Conservation (phyloP, 2,888 invertebrate species). For the Iphiclides podalirius region DNA sequence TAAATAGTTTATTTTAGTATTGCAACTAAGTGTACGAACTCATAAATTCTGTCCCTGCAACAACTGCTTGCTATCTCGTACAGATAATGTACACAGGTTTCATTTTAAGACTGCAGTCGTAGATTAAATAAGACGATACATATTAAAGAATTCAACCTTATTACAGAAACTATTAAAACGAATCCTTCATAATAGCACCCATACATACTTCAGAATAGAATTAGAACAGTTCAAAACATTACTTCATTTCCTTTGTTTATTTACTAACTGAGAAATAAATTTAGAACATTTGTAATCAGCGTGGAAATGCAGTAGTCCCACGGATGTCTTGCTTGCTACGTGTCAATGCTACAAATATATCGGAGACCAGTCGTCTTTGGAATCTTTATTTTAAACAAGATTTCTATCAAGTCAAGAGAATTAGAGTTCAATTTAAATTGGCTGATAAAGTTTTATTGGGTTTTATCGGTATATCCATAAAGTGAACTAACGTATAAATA, state of each 20-base stretch:
- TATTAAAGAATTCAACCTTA: background rate
- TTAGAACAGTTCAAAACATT: conserved; percentile 7
- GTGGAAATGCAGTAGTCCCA: conserved; percentile 65
- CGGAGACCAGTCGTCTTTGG: conserved; percentile 40
- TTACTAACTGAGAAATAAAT: conserved; percentile 39
- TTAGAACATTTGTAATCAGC: conserved; percentile 62
- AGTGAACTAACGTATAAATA: conserved; percentile 52
- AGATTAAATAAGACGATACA: background rate
- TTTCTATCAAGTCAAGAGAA: background rate
- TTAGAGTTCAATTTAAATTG: conserved; percentile 23
- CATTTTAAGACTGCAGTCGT: conserved; percentile 15
- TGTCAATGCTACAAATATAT: conserved; percentile 55
- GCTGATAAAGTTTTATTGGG: conserved; percentile 48
- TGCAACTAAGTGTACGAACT: conserved; percentile 17
- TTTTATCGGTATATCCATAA: conserved; percentile 49
- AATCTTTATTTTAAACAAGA: conserved; percentile 25
- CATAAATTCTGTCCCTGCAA: conserved; percentile 13
- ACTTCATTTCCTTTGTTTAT: conserved; percentile 4
- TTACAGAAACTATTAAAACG: background rate
- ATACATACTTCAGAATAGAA: background rate
- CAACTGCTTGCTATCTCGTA: conserved; percentile 9
- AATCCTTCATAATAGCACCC: background rate
- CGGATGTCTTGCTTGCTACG: conserved; percentile 63
- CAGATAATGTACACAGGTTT: conserved; percentile 21
- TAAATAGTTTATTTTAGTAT: conserved; percentile 28